Evolutionary conservation across 2,888 invertebrate species (phyloP).

Genomic region (Hedychridium roseum): DNA sequence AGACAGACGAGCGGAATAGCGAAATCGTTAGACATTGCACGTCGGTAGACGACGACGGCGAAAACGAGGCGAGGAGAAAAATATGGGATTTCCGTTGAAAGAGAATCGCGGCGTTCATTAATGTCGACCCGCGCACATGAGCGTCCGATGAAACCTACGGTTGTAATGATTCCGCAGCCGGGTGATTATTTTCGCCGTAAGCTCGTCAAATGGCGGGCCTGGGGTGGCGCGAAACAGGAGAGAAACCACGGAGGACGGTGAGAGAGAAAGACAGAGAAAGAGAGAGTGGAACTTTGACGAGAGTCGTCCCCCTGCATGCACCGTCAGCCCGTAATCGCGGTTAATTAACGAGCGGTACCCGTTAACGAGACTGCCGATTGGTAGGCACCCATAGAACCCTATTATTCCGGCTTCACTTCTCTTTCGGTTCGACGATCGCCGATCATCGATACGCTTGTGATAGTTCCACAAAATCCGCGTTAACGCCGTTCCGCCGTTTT

Average conservation of each 20-base stretch:
- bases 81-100: no score
- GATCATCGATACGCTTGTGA: no score
- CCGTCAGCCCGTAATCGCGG: slow-evolving; percentile 53
- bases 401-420: slow-evolving; percentile 46
- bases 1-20: no score
- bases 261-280: slow-evolving; percentile 6
- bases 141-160: slow-evolving; percentile 19
- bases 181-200: slow-evolving; percentile 23
- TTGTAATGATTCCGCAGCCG: slow-evolving; percentile 37
- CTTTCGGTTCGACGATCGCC: slow-evolving; percentile 44
- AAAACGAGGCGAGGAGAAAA: no score
- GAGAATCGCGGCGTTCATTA: no score
- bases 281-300: no score
- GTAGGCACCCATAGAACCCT: slow-evolving; percentile 46
- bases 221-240: slow-evolving; percentile 13
- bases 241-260: slow-evolving; percentile 1
- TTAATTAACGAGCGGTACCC: slow-evolving; percentile 51
- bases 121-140: no score
- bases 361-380: slow-evolving; percentile 57
- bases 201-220: slow-evolving; percentile 15
- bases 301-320: slow-evolving; percentile 50
- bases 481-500: no score
- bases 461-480: no score
- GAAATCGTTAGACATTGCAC: no score
- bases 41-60: no score